A percentile compares a stretch with the other conserved stretches of the same genome.
Conservation (phyloP, 2,888 invertebrate genomes). For the Lepidocyrtoides sp. region DNA sequence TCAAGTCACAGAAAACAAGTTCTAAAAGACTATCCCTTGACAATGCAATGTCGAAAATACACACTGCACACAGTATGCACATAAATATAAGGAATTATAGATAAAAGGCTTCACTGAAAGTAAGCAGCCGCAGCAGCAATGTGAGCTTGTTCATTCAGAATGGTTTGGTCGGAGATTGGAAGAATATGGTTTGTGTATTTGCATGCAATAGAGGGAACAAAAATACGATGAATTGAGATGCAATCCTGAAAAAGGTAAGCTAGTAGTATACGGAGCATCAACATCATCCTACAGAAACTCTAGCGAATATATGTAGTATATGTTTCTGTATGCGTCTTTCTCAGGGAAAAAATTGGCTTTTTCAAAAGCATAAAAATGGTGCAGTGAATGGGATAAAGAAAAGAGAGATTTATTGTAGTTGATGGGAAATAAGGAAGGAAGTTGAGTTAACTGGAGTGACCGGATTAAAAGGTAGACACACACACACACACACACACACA, state of each 20-base stretch:
- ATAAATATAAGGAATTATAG: too few species aligned
- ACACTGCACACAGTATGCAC: background rate
- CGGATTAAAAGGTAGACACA: slow-evolving; percentile 79
- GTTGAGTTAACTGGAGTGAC: slow-evolving; percentile 82
- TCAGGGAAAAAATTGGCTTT: slow-evolving; percentile 13
- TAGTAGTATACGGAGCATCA: too few species aligned
- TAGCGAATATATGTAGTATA: background rate
- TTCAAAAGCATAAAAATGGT: slow-evolving; percentile 51
- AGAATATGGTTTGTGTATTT: background rate
- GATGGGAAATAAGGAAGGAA: slow-evolving; percentile 85
- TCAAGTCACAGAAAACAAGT: background rate
- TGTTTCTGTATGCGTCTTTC: background rate
- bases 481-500: slow-evolving; percentile 12
- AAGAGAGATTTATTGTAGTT: slow-evolving; percentile 84
- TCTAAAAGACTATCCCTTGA: background rate
- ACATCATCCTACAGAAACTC: too few species aligned
- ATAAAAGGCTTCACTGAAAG: background rate
- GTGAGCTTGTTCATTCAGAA: background rate
- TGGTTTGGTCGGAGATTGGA: too few species aligned
- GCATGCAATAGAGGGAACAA: background rate
- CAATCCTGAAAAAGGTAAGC: background rate
- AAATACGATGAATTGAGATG: background rate
- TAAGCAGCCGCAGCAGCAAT: background rate
- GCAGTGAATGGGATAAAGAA: slow-evolving; percentile 79
- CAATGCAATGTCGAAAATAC: background rate